Evolutionary conservation across 53 echinoderm and acorn worm species (phyloP).

Genomic region (Paracentrotus lividus): DNA sequence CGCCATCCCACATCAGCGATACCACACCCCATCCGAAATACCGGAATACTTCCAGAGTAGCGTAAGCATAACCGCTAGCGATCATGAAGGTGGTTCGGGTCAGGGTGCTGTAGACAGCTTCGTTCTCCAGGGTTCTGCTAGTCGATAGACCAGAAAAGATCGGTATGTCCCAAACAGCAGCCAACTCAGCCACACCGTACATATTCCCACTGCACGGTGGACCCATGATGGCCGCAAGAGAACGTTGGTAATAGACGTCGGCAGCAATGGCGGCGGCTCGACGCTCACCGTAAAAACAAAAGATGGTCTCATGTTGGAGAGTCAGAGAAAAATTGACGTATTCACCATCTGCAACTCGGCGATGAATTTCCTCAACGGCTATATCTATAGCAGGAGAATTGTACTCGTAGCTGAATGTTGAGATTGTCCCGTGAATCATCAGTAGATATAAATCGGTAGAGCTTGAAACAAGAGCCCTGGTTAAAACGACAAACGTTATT

Average conservation of each 20-base stretch:
- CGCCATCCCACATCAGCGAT: conserved; percentile 10
- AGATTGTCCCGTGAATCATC: neutral
- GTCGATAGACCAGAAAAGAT: conserved; percentile 79
- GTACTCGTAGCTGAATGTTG: neutral
- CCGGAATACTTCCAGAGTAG: conserved; percentile 54
- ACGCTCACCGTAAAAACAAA: conserved; percentile 19
- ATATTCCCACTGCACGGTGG: conserved; percentile 82
- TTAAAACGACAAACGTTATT: neutral
- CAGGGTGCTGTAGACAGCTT: conserved; percentile 70
- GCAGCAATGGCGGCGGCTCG: conserved; percentile 65
- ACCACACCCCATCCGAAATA: conserved; percentile 54
- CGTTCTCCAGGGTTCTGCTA: conserved; percentile 62
- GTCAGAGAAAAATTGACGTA: conserved; percentile 22
- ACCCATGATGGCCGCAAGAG: conserved; percentile 77
- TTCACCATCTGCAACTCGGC: neutral
- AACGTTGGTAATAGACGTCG: conserved; percentile 53
- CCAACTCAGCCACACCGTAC: conserved; percentile 76
- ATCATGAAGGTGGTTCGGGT: conserved; percentile 71
- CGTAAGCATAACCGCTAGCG: conserved; percentile 70
- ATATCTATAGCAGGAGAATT: conserved; percentile 55
- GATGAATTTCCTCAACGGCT: conserved; percentile 39
- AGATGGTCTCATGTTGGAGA: neutral
- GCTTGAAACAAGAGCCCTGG: neutral
- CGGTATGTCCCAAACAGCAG: conserved; percentile 81
- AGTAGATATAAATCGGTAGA: conserved; percentile 37